Evolutionary conservation across 2,797 vertebrate species (phyloP).

Genomic region (Tympanoctomys barrerae): DNA sequence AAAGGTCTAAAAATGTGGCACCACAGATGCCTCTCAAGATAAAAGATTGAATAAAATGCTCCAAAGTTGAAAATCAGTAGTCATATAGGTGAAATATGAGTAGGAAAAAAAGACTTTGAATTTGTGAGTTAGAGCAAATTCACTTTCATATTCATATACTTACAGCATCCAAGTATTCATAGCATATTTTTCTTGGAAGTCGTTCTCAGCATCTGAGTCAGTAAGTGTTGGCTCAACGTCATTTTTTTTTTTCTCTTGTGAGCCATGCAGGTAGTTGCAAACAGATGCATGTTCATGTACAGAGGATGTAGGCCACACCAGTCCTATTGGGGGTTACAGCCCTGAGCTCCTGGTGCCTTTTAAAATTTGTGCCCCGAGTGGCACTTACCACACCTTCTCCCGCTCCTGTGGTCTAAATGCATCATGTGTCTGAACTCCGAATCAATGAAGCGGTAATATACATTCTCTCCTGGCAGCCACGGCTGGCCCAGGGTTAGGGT

Average conservation of each 20-base stretch:
- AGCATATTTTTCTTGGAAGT: not conserved
- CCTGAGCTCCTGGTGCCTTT: not conserved
- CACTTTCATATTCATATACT: not conserved
- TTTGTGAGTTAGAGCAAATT: not conserved
- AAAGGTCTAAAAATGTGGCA: not conserved
- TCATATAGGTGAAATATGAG: not conserved
- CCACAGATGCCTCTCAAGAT: rapidly evolving
- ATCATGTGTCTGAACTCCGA: not conserved
- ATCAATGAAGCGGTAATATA: not conserved
- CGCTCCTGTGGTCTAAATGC: not conserved
- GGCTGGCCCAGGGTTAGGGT: too few species aligned
- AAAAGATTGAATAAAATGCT: not conserved
- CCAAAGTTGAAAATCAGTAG: conserved; percentile 8
- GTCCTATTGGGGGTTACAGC: not conserved
- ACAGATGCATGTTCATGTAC: not conserved
- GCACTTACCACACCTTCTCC: not conserved
- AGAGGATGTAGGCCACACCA: not conserved
- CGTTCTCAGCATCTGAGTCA: not conserved
- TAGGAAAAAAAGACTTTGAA: not conserved
- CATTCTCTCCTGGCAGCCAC: rapidly evolving
- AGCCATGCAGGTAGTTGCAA: not conserved
- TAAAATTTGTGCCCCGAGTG: not conserved
- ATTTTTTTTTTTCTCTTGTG: not conserved
- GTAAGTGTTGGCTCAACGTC: not conserved
- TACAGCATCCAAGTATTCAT: not conserved